phyloP scores from a whole-genome alignment of 2,888 invertebrate genomes.

The Tiphia femorata region DNA sequence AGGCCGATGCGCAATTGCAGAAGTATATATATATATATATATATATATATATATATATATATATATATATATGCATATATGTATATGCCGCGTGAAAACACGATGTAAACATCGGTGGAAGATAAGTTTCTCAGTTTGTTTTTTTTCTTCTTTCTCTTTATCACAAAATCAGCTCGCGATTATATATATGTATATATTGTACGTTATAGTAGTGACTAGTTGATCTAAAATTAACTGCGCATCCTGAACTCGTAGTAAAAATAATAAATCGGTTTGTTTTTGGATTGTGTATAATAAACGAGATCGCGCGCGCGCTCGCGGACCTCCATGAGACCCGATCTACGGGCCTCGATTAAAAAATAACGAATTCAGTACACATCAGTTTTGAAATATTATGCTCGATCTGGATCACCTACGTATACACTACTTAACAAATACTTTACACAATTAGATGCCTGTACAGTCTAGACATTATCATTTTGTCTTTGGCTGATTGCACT shows the following conservation, averaged over 20 bases:
- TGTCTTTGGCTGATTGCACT: slow-evolving; percentile 21
- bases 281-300: slow-evolving; percentile 1
- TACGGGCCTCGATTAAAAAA: slow-evolving; percentile 5
- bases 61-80: too few relatives aligned
- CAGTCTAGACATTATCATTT: slow-evolving; percentile 26
- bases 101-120: slow-evolving; percentile 22
- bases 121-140: slow-evolving; percentile 21
- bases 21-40: too few relatives aligned
- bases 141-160: slow-evolving; percentile 5
- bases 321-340: slow-evolving; percentile 4
- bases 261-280: slow-evolving; percentile 17
- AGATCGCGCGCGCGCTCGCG: slow-evolving; percentile 12
- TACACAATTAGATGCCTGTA: slow-evolving; percentile 32
- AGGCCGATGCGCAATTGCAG: too few relatives aligned
- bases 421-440: slow-evolving; percentile 47
- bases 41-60: too few relatives aligned
- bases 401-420: slow-evolving; percentile 35
- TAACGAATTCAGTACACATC: background rate
- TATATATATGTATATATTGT: too few relatives aligned
- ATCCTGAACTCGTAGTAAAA: slow-evolving; percentile 8
- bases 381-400: background rate
- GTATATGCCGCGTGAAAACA: too few relatives aligned
- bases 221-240: slow-evolving; percentile 26
- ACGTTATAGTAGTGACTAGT: slow-evolving; percentile 19
- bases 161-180: slow-evolving; percentile 32